Base-by-base conservation (phyloP, 1,140 invertebrate species). In the Paracyclopina nana region DNA sequence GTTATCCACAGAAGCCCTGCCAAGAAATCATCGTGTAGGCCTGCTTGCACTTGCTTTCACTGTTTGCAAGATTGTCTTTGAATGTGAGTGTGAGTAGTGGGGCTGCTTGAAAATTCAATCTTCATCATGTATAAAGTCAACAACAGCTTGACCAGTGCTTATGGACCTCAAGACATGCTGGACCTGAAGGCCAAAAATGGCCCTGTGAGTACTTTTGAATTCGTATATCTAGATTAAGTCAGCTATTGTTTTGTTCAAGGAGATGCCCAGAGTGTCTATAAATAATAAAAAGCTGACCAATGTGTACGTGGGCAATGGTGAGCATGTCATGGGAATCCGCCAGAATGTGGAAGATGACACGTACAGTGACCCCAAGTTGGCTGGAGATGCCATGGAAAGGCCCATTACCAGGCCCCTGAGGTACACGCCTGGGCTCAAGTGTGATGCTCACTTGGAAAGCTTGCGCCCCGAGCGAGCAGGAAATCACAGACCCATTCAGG, bases 241-340 rank as follows among this genome's bases (percentile, higher is more conserved):
- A 3, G 14, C 24, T 14, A 20, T 20, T 44, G 16, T 44, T 3
- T n/a, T 3, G 16, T 12, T 44, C 42, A 44, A 50, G 48, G 48
- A 50, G 9, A 50, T 50, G 48, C 48, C 48, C n/a, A n/a, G 16
- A n/a, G 48, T 38, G 11, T 38, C 34, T 6, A 29, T 38, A 11
- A 25, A 25, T 12, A 25, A 50, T 20, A 12, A 24, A n/a, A 27
- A 31, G n/a, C 31, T 50, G 48, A 50, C 48, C 14, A 50, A 50
- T 25, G 34, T 50, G 9, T 16, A 31, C 25, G 12, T 50, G 29
- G 28, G 12, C 30, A 38, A 38, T 38, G 48, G 48, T 14, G 48
- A 50, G 14, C n/a, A 29, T 50, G 24, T 50, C 2, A 28, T 24
- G 6, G 48, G 48, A 3, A 50, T 50, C 30, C 25, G 48, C 16